phyloP scores from a whole-genome alignment of 1,140 invertebrate species.

The Liolophura sinensis region DNA sequence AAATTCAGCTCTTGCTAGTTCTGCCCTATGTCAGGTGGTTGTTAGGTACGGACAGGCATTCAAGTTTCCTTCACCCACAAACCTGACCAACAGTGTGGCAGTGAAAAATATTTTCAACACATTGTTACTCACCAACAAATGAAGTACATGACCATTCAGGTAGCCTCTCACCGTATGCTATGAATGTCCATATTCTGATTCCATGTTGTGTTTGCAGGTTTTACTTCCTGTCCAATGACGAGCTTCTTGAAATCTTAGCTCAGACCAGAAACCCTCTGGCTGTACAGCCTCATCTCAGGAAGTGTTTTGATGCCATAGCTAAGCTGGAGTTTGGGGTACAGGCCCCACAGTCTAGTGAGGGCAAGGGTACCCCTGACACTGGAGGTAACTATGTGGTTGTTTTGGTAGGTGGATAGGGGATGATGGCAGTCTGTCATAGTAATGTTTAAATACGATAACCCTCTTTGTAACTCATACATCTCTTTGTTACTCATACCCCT shows the following conservation, averaged over 20 bases:
- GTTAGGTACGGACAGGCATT: too few relatives aligned
- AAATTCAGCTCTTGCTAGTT: too few relatives aligned
- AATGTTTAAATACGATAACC: background rate
- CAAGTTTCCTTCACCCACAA: too few relatives aligned
- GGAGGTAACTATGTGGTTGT: conserved; percentile 17
- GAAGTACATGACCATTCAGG: too few relatives aligned
- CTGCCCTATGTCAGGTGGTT: too few relatives aligned
- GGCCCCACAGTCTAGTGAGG: conserved; percentile 26
- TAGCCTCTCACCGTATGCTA: too few relatives aligned
- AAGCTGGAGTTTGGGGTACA: conserved; percentile 75
- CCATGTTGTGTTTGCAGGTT: conserved; percentile 38
- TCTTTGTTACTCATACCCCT: too few relatives aligned
- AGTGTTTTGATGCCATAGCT: conserved; percentile 80
- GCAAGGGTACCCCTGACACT: conserved; percentile 34
- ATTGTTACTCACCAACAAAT: too few relatives aligned
- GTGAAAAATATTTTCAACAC: too few relatives aligned
- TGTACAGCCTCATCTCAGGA: conserved; percentile 84
- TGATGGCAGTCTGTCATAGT: background rate
- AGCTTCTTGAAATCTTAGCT: conserved; percentile 59
- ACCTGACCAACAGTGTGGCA: too few relatives aligned
- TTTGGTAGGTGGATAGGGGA: background rate
- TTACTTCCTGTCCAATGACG: conserved; percentile 61
- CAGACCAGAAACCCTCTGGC: conserved; percentile 82
- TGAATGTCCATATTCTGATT: background rate
- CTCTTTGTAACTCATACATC: too few relatives aligned